These are phyloP conservation scores for Dasyurus viverrinus DNA, from an alignment of 2,113 vertebrate genomes.

Conservation along the genomic window DNA sequence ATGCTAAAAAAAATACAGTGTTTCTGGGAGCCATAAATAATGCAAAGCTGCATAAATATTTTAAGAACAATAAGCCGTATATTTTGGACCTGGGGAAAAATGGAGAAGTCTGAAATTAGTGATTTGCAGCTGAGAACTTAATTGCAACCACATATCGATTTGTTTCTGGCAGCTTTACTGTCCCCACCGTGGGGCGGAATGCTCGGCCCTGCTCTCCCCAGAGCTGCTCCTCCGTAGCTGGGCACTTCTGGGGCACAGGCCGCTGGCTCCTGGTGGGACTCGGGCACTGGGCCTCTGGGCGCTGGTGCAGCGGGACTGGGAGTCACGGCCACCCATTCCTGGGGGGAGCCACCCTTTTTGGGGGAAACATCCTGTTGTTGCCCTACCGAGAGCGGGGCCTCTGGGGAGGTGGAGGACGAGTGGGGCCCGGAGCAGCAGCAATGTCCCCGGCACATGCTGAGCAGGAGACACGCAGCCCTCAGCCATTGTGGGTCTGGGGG, in stretches of 20 bases:
- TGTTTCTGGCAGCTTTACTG: constrained; percentile 82
- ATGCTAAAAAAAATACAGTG: constrained; percentile 75
- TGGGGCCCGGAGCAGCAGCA: not conserved
- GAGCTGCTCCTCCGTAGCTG: not conserved
- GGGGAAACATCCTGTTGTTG: not conserved
- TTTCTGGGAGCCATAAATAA: constrained; percentile 84
- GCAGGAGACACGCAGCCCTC: not conserved
- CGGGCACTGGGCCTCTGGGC: too few relatives aligned
- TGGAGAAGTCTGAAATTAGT: constrained; percentile 81
- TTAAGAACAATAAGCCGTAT: constrained; percentile 86
- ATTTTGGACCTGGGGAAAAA: constrained; percentile 77
- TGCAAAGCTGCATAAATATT: constrained; percentile 86
- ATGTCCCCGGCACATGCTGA: not conserved
- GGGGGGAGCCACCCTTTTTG: not conserved
- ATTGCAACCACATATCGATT: constrained; percentile 82
- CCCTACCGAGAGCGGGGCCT: too few relatives aligned
- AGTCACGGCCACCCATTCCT: not conserved
- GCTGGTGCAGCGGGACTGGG: not conserved
- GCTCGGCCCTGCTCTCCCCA: constrained; percentile 50
- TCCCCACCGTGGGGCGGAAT: constrained; percentile 71
- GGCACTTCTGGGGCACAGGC: too few relatives aligned
- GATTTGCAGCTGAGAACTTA: constrained; percentile 83
- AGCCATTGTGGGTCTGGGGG: not conserved
- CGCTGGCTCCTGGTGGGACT: not conserved
- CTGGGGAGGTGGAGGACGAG: not conserved